Evolutionary conservation across 2,113 vertebrate species (phyloP), one percentile per base, ranked within the genome.

Genomic region (Carettochelys insculpta): DNA sequence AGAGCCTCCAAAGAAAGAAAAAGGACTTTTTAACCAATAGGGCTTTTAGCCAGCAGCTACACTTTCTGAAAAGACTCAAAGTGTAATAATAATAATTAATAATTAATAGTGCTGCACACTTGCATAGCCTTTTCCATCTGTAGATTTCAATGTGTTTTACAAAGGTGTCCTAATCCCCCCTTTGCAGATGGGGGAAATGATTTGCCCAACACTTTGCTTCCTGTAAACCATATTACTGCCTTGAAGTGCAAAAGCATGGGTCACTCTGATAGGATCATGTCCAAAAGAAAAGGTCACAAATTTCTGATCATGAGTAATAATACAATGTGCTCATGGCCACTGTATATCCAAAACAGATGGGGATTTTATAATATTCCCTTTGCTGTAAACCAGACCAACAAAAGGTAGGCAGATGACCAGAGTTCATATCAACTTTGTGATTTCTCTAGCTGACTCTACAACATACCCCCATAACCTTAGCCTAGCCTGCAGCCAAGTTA

Each of bases 301-400:
- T 22, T 90, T 86, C 83, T 82, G 22, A 17, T 11, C 27, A 2
- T 3, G 31, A 73, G 38, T 5, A 80, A 80, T 0, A 0, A 51
- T 27, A n/a, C 3, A 47, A 56, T 22, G 61, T 68, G 31, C 4
- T 43, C 81, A 71, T n/a, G 31, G 47, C 29, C 78, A 68, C 31
- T 1, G 0, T 25, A 24, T 3, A 27, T 86, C 50, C n/a, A 48
- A 52, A 47, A 92, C n/a, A n/a, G n/a, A 47, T 25, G 6, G 12
- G 68, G 38, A 41, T 75, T 75, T 41, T 45, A 27, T 27, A 51
- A 73, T 83, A 34, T 5, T 24, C 61, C 34, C 8, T 45, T 78
- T 43, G 75, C 50, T 5, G 24, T 45, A 38, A 82, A 53, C 6
- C 43, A 1, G 0, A 31, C 34, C 45, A 45, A n/a, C 80, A 80